These are phyloP conservation scores for Zapus hudsonius DNA, from an alignment of 2,113 vertebrate species.

Conservation along the genomic window DNA sequence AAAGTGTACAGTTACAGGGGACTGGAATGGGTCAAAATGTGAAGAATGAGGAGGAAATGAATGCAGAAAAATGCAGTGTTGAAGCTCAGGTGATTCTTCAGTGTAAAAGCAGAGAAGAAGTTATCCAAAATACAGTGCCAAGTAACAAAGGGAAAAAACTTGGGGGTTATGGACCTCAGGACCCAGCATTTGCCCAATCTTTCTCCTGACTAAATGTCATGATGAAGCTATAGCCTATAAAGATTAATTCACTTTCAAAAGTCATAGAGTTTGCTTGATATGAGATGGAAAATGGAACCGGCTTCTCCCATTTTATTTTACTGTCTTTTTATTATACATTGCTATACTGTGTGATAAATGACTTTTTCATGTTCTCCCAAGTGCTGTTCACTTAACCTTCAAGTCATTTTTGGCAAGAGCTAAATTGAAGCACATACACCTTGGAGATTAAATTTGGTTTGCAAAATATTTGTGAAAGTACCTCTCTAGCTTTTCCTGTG, in stretches of 20 bases:
- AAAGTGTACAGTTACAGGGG: neutral
- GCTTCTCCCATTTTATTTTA: neutral
- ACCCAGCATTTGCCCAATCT: neutral
- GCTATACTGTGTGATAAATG: rapidly evolving
- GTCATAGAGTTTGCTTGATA: neutral
- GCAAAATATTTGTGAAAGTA: neutral
- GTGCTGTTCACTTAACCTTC: neutral
- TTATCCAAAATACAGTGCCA: neutral
- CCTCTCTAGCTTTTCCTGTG: neutral
- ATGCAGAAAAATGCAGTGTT: neutral
- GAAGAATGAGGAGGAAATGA: neutral
- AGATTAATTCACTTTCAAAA: conserved; percentile 1
- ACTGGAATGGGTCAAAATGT: neutral
- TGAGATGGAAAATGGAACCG: neutral
- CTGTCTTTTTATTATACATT: neutral
- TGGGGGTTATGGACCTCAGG: neutral
- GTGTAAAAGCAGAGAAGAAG: neutral
- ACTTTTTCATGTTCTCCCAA: neutral
- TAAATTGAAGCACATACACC: neutral
- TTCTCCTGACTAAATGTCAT: neutral
- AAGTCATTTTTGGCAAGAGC: neutral
- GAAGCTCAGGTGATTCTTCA: neutral
- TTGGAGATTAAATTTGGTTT: neutral
- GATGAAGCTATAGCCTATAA: neutral
- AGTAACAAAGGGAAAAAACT: neutral